Evolutionary conservation across 2,888 invertebrate genomes (phyloP).

Genomic region (Tetranychus piercei): DNA sequence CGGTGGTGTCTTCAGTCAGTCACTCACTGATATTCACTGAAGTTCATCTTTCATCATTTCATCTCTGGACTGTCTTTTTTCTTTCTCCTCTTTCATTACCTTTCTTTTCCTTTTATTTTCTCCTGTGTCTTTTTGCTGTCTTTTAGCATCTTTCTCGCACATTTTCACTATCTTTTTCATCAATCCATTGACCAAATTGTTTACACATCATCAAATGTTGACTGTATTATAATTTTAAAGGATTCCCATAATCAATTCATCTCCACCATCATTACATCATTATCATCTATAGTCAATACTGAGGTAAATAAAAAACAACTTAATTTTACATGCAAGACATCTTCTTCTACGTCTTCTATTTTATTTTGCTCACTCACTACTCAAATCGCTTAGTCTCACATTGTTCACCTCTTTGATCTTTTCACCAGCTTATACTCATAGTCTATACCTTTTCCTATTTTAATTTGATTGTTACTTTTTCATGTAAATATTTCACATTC

Average conservation of each 20-base stretch:
- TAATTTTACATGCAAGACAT: not conserved
- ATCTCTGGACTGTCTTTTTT: not conserved
- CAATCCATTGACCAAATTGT: not conserved
- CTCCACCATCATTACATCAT: not conserved
- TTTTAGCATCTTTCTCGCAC: not conserved
- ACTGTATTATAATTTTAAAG: not conserved
- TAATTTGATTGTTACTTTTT: not conserved
- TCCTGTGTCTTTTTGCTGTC: not conserved
- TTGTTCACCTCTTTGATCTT: not conserved
- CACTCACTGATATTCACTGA: too few species aligned
- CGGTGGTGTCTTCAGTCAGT: too few species aligned
- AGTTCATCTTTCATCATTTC: not conserved
- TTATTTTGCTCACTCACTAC: not conserved
- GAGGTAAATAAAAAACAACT: conserved; percentile 5
- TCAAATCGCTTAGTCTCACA: not conserved
- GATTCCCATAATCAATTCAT: not conserved
- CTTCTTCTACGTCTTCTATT: conserved; percentile 1
- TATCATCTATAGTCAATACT: not conserved
- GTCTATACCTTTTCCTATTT: not conserved
- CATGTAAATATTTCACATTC: not conserved
- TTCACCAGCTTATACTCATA: not conserved
- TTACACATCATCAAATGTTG: not conserved
- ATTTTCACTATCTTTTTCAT: not conserved
- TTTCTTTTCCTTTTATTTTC: not conserved
- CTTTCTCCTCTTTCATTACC: not conserved